Conservation (phyloP, 1,140 invertebrate species). For the Maconellicoccus hirsutus region DNA sequence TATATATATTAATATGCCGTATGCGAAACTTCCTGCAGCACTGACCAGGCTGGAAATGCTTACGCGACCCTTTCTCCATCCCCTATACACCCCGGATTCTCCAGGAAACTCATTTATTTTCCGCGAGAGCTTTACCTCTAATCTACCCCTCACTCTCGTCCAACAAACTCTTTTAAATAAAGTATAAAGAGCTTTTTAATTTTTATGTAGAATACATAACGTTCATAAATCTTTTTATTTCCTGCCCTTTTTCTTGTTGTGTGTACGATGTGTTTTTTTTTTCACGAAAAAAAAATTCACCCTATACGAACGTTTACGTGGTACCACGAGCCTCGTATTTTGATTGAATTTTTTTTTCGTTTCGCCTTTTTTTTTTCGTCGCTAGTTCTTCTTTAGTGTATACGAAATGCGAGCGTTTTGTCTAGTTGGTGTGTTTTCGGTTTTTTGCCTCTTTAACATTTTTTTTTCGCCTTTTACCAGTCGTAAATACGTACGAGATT, state of each 20-base stretch:
- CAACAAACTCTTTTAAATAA: conserved; percentile 12
- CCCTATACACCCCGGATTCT: neutral
- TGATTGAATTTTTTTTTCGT: conserved; percentile 5
- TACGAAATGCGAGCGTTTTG: too few species aligned
- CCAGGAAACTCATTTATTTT: conserved; percentile 21
- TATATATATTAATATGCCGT: conserved; percentile 19
- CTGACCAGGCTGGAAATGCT: conserved; percentile 11
- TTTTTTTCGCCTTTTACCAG: too few species aligned
- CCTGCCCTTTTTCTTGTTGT: conserved; percentile 15
- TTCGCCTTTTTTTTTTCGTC: too few species aligned
- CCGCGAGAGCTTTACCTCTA: conserved; percentile 14
- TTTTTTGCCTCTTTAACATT: too few species aligned
- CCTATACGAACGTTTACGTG: neutral
- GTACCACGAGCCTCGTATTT: neutral
- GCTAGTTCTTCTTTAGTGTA: too few species aligned
- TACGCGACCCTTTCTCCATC: conserved; percentile 8
- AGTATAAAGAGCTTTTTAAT: conserved; percentile 21
- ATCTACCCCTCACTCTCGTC: neutral
- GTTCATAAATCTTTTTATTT: conserved; percentile 21
- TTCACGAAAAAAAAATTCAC: neutral
- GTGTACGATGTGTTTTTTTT: neutral
- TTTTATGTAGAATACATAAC: conserved; percentile 22
- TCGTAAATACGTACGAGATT: too few species aligned
- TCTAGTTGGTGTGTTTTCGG: too few species aligned
- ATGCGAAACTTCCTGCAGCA: conserved; percentile 13